A percentile compares a stretch with the other conserved stretches of the same genome.
Evolutionary conservation across 2,888 invertebrate genomes (phyloP).

Genomic region (Xanthorhoe designata): DNA sequence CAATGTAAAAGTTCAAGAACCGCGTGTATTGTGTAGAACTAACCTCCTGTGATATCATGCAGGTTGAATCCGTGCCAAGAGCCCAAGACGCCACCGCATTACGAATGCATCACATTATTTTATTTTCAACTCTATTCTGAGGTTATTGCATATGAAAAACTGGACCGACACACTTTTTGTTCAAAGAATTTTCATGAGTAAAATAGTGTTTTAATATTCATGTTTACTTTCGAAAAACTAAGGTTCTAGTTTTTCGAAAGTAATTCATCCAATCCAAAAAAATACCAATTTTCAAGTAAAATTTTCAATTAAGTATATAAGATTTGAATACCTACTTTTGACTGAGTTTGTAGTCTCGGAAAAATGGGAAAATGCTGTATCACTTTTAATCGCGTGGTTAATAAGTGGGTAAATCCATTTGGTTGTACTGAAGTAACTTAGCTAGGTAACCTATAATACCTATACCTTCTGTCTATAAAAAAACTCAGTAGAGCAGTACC

Average conservation of each 20-base stretch:
- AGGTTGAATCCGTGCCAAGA: slow-evolving; percentile 38
- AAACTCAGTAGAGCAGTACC: background rate
- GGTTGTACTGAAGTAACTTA: background rate
- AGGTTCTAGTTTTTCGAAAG: too few species aligned
- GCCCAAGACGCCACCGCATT: slow-evolving; percentile 29
- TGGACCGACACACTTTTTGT: background rate
- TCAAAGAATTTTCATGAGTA: background rate
- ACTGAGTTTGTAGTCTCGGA: background rate
- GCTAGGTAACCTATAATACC: too few species aligned
- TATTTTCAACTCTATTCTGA: slow-evolving; percentile 32
- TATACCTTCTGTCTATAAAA: background rate
- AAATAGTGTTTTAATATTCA: background rate
- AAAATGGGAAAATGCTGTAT: background rate
- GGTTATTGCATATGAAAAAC: background rate
- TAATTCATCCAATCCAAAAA: background rate
- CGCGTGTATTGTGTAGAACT: background rate
- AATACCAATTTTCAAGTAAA: too few species aligned
- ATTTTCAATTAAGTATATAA: too few species aligned
- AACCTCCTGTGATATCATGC: slow-evolving; percentile 13
- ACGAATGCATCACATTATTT: slow-evolving; percentile 38
- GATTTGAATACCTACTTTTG: background rate
- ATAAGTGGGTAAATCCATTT: background rate
- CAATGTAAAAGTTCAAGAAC: slow-evolving; percentile 13
- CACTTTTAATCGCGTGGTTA: background rate
- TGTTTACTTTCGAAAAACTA: background rate